Conservation (phyloP, 2,113 vertebrate species). For the Prunella himalayana region DNA sequence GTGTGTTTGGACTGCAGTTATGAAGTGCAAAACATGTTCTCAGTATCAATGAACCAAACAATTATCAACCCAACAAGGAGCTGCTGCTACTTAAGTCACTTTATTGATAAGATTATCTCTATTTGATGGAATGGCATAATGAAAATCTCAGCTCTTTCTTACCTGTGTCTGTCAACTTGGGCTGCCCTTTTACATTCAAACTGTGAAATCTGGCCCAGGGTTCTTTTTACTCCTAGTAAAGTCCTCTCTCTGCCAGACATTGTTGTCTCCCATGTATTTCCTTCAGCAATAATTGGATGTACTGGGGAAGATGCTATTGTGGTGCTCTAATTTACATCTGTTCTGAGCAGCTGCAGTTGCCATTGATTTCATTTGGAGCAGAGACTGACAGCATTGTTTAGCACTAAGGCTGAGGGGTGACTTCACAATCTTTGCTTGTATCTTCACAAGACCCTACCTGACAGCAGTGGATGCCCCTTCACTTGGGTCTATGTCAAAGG, state of each 20-base stretch:
- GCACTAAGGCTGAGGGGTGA: neutral
- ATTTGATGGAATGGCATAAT: neutral
- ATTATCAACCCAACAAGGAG: neutral
- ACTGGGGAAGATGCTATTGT: neutral
- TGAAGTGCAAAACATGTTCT: neutral
- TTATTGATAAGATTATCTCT: neutral
- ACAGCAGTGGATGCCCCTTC: neutral
- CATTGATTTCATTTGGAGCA: neutral
- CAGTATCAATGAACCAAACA: neutral
- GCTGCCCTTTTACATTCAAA: neutral
- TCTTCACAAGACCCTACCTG: neutral
- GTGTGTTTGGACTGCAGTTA: neutral
- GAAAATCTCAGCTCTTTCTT: neutral
- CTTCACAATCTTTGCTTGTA: neutral
- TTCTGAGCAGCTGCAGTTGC: constrained; percentile 19
- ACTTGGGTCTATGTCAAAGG: neutral
- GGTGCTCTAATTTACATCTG: neutral
- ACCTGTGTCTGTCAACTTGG: neutral
- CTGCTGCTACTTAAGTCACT: neutral
- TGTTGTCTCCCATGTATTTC: neutral
- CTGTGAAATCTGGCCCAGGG: neutral
- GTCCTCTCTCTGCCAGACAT: neutral
- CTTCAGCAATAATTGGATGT: neutral
- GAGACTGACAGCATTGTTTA: neutral
- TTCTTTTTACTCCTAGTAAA: neutral